phyloP scores from a whole-genome alignment of 2,797 vertebrate species.

The Macropodus opercularis region DNA sequence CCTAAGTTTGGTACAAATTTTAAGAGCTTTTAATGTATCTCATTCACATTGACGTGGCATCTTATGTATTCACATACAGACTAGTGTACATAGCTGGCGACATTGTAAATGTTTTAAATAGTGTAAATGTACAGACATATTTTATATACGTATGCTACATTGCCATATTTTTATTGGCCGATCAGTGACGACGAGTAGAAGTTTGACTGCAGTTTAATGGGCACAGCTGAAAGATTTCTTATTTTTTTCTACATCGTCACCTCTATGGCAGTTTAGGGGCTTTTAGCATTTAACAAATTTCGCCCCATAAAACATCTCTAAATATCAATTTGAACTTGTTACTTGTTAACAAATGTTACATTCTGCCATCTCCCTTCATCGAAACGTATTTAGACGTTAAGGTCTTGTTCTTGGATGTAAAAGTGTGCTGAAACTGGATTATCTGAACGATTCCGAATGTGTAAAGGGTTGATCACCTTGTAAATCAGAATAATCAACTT shows the following conservation, averaged over 20 bases:
- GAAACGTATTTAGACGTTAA: constrained; percentile 12
- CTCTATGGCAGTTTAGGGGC: constrained; percentile 26
- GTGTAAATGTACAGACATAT: constrained; percentile 86
- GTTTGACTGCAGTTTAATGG: constrained; percentile 49
- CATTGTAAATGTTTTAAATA: constrained; percentile 86
- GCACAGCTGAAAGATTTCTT: constrained; percentile 36
- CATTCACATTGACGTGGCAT: constrained; percentile 30
- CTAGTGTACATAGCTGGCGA: constrained; percentile 60
- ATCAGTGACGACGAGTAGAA: constrained; percentile 46
- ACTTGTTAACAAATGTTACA: constrained; percentile 44
- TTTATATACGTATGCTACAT: constrained; percentile 82
- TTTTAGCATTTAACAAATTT: constrained; percentile 29
- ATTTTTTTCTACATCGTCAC: constrained; percentile 23
- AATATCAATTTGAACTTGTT: constrained; percentile 15
- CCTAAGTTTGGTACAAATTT: constrained; percentile 48
- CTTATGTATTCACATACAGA: constrained; percentile 36
- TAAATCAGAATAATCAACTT: constrained; percentile 8
- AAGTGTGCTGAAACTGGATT: constrained; percentile 13
- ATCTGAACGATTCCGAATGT: constrained; percentile 1
- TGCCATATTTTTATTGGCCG: constrained; percentile 82
- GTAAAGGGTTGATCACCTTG: not conserved
- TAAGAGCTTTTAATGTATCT: constrained; percentile 39
- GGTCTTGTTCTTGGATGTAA: constrained; percentile 8
- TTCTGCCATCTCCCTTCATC: constrained; percentile 24
- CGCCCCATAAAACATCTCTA: constrained; percentile 16